phyloP scores from a whole-genome alignment of 2,888 invertebrate genomes.

The Tetragonisca angustula region DNA sequence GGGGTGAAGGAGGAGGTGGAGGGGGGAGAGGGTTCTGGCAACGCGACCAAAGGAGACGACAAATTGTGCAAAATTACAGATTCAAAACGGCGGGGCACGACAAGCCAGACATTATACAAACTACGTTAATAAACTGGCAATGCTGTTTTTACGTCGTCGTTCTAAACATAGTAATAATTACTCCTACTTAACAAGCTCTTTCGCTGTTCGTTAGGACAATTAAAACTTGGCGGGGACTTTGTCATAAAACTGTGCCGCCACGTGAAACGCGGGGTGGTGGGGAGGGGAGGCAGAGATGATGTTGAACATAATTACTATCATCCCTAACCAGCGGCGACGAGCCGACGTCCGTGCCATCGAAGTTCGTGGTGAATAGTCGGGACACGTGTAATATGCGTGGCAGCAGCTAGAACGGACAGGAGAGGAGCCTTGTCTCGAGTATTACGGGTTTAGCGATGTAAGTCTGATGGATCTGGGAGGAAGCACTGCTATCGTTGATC shows the following conservation, averaged over 20 bases:
- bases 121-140: background rate
- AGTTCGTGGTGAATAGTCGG: constrained; percentile 50
- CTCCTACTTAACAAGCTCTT: background rate
- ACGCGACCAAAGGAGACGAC: too few relatives aligned
- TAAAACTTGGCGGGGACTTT: background rate
- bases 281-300: too few relatives aligned
- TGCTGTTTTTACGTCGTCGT: background rate
- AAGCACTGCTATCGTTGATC: constrained; percentile 9
- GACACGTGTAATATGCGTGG: constrained; percentile 61
- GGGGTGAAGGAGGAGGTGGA: too few relatives aligned
- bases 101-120: background rate
- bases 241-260: too few relatives aligned
- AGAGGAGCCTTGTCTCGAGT: constrained; percentile 36
- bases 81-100: background rate
- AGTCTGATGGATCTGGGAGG: constrained; percentile 27
- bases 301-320: constrained; percentile 39
- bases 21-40: too few relatives aligned
- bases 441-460: constrained; percentile 35
- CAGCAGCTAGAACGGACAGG: constrained; percentile 38
- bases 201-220: background rate
- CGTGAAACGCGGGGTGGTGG: background rate
- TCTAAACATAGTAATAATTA: background rate
- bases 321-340: constrained; percentile 38
- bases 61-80: background rate
- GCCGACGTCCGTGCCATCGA: constrained; percentile 17